Percentiles rank a stretch among this genome's conserved stretches.
These are phyloP conservation scores for Caenorhabditis zanzibari DNA, from an alignment of 2,888 invertebrate genomes.

Conservation along the genomic window DNA sequence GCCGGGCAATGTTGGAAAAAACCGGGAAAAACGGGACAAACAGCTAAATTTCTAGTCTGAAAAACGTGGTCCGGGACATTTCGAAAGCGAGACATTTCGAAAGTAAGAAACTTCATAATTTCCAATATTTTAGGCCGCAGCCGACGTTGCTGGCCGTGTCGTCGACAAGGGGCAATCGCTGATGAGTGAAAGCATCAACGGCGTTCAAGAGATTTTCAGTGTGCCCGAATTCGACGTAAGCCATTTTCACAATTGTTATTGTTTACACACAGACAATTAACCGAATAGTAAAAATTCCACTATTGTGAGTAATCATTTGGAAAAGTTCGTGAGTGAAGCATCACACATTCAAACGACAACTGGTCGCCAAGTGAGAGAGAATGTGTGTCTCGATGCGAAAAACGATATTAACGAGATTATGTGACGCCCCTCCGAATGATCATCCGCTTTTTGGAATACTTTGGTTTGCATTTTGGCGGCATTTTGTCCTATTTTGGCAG, in stretches of 20 bases:
- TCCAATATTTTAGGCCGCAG: constrained; percentile 58
- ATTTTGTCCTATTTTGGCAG: constrained; percentile 5
- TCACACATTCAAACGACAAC: constrained; percentile 24
- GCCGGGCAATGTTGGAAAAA: no score
- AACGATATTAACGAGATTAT: constrained; percentile 66
- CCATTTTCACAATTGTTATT: constrained; percentile 5
- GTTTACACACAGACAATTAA: constrained; percentile 27
- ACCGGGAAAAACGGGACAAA: no score
- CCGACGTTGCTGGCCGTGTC: constrained; percentile 68
- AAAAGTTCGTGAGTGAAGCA: constrained; percentile 19
- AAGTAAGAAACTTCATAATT: no score
- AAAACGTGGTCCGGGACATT: no score
- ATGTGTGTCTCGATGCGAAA: constrained; percentile 42
- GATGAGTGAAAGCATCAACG: constrained; percentile 72
- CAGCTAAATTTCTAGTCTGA: no score
- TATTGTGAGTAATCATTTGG: constrained; percentile 45
- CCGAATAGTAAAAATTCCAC: background rate
- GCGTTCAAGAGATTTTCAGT: constrained; percentile 69
- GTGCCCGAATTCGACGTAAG: constrained; percentile 70
- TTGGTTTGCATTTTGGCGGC: constrained; percentile 2
- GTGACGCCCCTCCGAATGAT: constrained; percentile 7
- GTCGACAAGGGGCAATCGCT: constrained; percentile 70
- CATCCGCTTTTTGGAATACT: constrained; percentile 49
- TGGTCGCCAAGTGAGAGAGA: constrained; percentile 23
- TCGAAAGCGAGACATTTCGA: no score